A percentile compares a stretch with the other conserved stretches of the same genome.
phyloP scores from a whole-genome alignment of 2,888 invertebrate species.

The Noctua janthe region DNA sequence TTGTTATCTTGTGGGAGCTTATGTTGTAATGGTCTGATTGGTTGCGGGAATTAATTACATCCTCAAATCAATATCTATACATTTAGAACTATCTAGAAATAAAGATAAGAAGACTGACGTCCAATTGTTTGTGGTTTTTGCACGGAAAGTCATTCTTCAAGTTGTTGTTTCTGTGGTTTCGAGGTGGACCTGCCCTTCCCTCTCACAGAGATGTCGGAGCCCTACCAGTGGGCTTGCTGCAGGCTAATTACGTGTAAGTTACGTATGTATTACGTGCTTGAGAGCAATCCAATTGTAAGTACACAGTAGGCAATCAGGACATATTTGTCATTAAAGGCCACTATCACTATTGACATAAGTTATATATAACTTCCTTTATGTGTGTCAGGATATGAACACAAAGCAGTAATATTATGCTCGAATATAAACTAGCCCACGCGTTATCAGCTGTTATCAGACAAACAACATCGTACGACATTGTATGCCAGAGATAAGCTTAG shows the following conservation, averaged over 20 bases:
- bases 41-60: background rate
- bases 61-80: background rate
- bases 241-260: background rate
- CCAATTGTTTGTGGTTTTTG: background rate
- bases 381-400: conserved; percentile 46
- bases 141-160: background rate
- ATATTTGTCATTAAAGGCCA: background rate
- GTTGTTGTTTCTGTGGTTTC: background rate
- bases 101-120: background rate
- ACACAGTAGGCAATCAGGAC: conserved; percentile 2
- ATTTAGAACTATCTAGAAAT: background rate
- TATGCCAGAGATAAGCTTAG: conserved; percentile 47
- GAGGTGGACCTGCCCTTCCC: background rate
- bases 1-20: background rate
- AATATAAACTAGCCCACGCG: conserved; percentile 36
- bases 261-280: background rate
- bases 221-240: background rate
- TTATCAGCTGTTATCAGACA: conserved; percentile 52
- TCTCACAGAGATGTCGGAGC: background rate
- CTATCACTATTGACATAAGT: conserved; percentile 5
- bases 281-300: background rate
- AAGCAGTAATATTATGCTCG: conserved; percentile 12
- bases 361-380: conserved; percentile 28
- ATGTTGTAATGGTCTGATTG: background rate
- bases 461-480: conserved; percentile 66